These are phyloP conservation scores for Leistus spinibarbis DNA, from an alignment of 2,888 invertebrate species.

Conservation along the genomic window DNA sequence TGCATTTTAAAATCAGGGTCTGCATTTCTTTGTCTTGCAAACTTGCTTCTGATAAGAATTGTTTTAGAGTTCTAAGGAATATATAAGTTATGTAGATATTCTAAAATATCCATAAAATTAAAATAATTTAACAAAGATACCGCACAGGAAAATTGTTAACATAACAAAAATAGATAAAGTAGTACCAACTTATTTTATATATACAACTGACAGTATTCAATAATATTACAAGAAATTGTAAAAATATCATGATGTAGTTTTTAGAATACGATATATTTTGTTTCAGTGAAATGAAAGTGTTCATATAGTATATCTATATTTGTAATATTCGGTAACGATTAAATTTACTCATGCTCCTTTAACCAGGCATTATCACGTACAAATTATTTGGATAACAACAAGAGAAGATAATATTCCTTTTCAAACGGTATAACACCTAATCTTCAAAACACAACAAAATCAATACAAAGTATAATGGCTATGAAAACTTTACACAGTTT, in stretches of 20 bases:
- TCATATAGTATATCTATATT: neutral
- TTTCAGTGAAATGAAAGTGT: no score
- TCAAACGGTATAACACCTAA: neutral
- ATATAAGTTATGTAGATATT: neutral
- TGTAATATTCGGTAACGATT: neutral
- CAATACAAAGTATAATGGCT: neutral
- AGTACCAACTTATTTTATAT: neutral
- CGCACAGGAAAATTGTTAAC: neutral
- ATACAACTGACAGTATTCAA: neutral
- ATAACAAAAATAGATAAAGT: neutral
- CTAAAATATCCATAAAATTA: neutral
- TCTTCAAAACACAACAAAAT: neutral
- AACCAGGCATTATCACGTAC: neutral
- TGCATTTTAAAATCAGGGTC: neutral
- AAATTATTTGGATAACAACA: neutral
- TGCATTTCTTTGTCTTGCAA: neutral
- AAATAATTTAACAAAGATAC: neutral
- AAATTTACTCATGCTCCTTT: neutral
- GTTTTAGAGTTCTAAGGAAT: neutral
- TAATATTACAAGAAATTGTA: neutral
- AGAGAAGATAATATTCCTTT: neutral
- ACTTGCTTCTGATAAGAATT: neutral
- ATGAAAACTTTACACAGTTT: neutral
- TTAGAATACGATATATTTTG: no score
- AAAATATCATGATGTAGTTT: no score